These are phyloP conservation scores for Heliconius ismenius DNA, from an alignment of 2,888 invertebrate species.

Conservation along the genomic window DNA sequence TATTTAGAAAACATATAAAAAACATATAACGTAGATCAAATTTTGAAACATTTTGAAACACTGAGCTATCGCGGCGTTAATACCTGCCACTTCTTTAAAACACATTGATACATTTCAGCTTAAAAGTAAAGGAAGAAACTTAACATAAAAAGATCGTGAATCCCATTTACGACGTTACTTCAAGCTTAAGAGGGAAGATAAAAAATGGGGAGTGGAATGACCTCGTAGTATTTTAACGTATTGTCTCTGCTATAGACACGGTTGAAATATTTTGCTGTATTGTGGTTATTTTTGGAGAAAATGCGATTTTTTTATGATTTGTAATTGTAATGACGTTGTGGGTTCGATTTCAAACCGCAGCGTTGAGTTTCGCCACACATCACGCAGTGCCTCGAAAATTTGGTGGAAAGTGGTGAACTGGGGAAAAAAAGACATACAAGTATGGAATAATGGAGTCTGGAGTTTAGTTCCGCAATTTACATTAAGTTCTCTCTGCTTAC, in stretches of 20 bases:
- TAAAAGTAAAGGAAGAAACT: constrained; percentile 10
- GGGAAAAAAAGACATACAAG: too few relatives aligned
- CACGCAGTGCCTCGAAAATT: too few relatives aligned
- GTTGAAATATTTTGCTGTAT: constrained; percentile 3
- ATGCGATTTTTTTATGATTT: not conserved
- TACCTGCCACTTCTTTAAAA: not conserved
- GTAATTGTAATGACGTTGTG: too few relatives aligned
- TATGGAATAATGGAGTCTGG: too few relatives aligned
- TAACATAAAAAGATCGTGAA: constrained; percentile 16
- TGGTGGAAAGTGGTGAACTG: too few relatives aligned
- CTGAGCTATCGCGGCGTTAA: not conserved
- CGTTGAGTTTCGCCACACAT: too few relatives aligned
- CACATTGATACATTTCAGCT: not conserved
- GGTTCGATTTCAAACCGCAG: too few relatives aligned
- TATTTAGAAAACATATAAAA: too few relatives aligned
- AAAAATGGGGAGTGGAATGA: not conserved
- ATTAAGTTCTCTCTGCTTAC: too few relatives aligned
- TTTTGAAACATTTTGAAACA: too few relatives aligned
- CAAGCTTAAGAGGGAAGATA: constrained; percentile 17
- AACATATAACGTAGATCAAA: too few relatives aligned
- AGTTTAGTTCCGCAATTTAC: too few relatives aligned
- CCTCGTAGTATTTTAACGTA: constrained; percentile 15
- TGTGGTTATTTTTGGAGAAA: not conserved
- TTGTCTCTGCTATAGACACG: not conserved
- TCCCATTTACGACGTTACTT: constrained; percentile 22